A percentile compares a stretch with the other conserved stretches of the same genome.
These are phyloP conservation scores for Nomada flava DNA, from an alignment of 2,888 invertebrate genomes.

Conservation along the genomic window DNA sequence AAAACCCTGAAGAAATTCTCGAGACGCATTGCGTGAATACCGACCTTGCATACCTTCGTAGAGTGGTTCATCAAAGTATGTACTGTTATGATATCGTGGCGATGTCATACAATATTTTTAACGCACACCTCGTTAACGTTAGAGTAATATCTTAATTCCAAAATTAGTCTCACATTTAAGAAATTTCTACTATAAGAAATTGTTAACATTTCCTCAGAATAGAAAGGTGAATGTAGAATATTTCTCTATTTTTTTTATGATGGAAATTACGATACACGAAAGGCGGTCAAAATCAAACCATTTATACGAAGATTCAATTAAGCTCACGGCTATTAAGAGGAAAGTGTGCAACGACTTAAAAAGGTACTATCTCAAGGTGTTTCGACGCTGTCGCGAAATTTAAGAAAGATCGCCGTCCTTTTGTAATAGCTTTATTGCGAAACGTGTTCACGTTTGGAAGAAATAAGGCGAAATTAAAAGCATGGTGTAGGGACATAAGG, in stretches of 20 bases:
- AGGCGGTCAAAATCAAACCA: slow-evolving; percentile 23
- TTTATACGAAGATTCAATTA: slow-evolving; percentile 14
- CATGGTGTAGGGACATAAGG: not conserved
- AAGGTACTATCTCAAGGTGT: not conserved
- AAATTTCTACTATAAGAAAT: not conserved
- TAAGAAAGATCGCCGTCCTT: not conserved
- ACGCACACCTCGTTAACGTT: too few species aligned
- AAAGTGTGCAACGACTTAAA: not conserved
- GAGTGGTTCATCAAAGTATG: slow-evolving; percentile 7
- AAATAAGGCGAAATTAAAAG: slow-evolving; percentile 31
- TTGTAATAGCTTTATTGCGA: not conserved
- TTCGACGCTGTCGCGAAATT: slow-evolving; percentile 10
- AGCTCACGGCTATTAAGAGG: not conserved
- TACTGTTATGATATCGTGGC: not conserved
- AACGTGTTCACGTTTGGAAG: slow-evolving; percentile 15
- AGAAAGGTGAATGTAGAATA: not conserved
- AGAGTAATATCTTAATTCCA: not conserved
- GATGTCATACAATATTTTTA: not conserved
- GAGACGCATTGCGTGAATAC: slow-evolving; percentile 52
- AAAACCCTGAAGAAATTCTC: slow-evolving; percentile 50
- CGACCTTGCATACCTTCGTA: slow-evolving; percentile 40
- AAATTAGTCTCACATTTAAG: not conserved
- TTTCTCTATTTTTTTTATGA: slow-evolving; percentile 22
- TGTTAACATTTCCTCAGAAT: not conserved
- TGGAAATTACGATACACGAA: slow-evolving; percentile 3